Evolutionary conservation across 2,113 vertebrate species (phyloP).

Genomic region (Mystacornis crossleyi): DNA sequence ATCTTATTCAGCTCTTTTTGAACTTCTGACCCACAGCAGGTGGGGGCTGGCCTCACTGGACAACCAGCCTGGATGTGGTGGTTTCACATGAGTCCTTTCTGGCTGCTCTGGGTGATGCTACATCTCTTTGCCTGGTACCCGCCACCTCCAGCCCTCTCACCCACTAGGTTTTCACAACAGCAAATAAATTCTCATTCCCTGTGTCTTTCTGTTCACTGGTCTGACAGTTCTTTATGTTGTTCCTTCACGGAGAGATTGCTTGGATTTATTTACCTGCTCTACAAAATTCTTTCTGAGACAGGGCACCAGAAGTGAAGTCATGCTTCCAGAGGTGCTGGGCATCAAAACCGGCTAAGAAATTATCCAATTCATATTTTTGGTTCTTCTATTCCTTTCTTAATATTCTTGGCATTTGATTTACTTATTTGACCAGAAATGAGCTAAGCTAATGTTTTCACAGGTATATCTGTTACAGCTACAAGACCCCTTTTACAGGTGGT

Average conservation of each 20-base stretch:
- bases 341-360: not conserved
- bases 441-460: not conserved
- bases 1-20: not conserved
- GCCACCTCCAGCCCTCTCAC: not conserved
- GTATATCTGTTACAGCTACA: not conserved
- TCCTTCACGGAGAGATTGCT: not conserved
- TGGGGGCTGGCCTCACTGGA: not conserved
- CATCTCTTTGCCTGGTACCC: not conserved
- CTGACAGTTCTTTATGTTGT: not conserved
- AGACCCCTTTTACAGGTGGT: not conserved
- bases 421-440: not conserved
- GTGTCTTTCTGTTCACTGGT: not conserved
- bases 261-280: not conserved
- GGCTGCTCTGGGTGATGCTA: accelerated
- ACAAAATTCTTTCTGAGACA: not conserved
- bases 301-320: not conserved
- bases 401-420: not conserved
- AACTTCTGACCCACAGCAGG: not conserved
- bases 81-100: not conserved
- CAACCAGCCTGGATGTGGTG: not conserved
- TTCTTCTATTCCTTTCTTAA: not conserved
- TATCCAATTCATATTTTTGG: accelerated
- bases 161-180: not conserved
- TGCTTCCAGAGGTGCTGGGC: not conserved
- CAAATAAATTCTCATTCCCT: not conserved